These are phyloP conservation scores for Acrocyrtus sp. DNA, from an alignment of 2,888 invertebrate species.

Conservation along the genomic window DNA sequence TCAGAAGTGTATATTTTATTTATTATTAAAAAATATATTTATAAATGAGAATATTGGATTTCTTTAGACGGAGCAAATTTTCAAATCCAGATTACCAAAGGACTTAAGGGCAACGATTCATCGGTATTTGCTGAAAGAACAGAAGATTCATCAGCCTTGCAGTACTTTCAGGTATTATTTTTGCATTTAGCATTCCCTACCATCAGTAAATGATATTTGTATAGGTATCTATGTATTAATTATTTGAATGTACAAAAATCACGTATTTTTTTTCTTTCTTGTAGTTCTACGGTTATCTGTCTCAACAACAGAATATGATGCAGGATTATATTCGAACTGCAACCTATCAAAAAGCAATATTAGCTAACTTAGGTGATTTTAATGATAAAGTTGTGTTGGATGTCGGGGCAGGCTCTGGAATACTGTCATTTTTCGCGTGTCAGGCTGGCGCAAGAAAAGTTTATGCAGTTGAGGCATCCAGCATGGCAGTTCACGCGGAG, in stretches of 20 bases:
- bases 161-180: constrained; percentile 84
- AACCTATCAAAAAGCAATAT: constrained; percentile 96
- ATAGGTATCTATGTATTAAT: too few relatives aligned
- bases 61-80: constrained; percentile 77
- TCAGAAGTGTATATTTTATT: too few relatives aligned
- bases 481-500: constrained; percentile 97
- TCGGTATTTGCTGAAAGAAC: constrained; percentile 96
- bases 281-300: constrained; percentile 97
- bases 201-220: too few relatives aligned
- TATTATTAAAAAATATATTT: too few relatives aligned
- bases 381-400: constrained; percentile 90
- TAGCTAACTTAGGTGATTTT: constrained; percentile 43
- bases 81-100: constrained; percentile 78
- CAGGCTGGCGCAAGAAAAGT: constrained; percentile 97
- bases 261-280: constrained; percentile 59
- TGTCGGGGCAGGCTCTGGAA: constrained; percentile 98
- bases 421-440: constrained; percentile 96
- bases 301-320: constrained; percentile 99
- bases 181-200: too few relatives aligned
- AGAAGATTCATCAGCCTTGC: constrained; percentile 97
- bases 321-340: constrained; percentile 99
- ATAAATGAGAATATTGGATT: constrained; percentile 21
- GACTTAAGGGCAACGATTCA: constrained; percentile 68
- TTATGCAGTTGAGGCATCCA: constrained; percentile 99
- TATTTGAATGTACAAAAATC: too few relatives aligned